phyloP scores from a whole-genome alignment of 2,797 vertebrate genomes.

The Scleropages formosus region DNA sequence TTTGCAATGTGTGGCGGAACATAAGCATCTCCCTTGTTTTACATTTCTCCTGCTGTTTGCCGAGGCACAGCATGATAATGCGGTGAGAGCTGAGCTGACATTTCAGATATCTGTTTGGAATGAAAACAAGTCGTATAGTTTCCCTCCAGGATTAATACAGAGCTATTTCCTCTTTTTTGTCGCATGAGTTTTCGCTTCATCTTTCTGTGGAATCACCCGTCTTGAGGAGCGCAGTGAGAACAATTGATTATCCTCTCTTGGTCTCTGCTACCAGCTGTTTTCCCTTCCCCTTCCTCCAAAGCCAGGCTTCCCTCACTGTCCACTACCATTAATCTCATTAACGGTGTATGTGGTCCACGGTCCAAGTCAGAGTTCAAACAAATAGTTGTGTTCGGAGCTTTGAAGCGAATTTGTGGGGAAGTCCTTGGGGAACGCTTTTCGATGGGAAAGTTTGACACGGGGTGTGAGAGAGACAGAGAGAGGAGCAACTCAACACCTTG shows the following conservation, averaged over 20 bases:
- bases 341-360: slow-evolving; percentile 39
- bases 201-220: slow-evolving; percentile 9
- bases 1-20: slow-evolving; percentile 41
- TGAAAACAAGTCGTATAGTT: slow-evolving; percentile 37
- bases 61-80: slow-evolving; percentile 35
- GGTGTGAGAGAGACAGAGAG: slow-evolving; percentile 36
- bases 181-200: background rate
- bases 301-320: slow-evolving; percentile 12
- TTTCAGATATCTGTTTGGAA: slow-evolving; percentile 49
- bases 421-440: slow-evolving; percentile 28
- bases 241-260: slow-evolving; percentile 30
- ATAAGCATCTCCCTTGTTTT: slow-evolving; percentile 44
- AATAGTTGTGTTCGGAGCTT: slow-evolving; percentile 43
- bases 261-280: slow-evolving; percentile 28
- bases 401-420: slow-evolving; percentile 40
- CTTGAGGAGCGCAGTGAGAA: slow-evolving; percentile 20
- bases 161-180: slow-evolving; percentile 6
- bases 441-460: slow-evolving; percentile 33
- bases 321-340: slow-evolving; percentile 36
- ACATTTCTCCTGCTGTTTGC: slow-evolving; percentile 37
- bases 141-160: slow-evolving; percentile 25
- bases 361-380: slow-evolving; percentile 45
- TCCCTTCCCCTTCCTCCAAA: background rate
- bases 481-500: slow-evolving; percentile 1
- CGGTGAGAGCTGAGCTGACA: slow-evolving; percentile 47